Conservation (phyloP, 2,888 invertebrate species). For the Cantharis lateralis region DNA sequence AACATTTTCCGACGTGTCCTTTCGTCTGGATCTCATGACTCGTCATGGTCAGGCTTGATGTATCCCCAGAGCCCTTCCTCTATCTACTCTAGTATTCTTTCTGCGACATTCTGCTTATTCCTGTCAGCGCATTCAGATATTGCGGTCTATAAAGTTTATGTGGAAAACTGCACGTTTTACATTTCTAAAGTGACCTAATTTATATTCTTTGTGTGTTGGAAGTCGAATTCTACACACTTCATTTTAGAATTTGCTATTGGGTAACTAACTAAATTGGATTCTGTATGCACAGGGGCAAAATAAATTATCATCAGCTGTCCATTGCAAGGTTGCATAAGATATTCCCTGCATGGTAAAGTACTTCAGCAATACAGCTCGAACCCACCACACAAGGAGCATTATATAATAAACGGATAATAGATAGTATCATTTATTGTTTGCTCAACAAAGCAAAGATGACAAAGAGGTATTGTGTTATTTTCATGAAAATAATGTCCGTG, state of each 20-base stretch:
- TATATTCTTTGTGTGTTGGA: constrained; percentile 8
- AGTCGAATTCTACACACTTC: background rate
- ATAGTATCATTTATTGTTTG: constrained; percentile 44
- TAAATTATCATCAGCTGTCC: constrained; percentile 10
- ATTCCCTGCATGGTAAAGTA: constrained; percentile 15
- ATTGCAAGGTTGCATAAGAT: constrained; percentile 14
- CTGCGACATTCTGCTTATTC: constrained; percentile 32
- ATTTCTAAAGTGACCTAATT: constrained; percentile 12
- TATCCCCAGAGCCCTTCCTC: constrained; percentile 30
- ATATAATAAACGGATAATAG: constrained; percentile 38
- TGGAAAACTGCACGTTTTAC: constrained; percentile 18
- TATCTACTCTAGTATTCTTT: constrained; percentile 28
- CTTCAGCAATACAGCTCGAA: constrained; percentile 17
- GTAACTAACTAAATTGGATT: background rate
- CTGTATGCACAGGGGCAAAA: constrained; percentile 6
- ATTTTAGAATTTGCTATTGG: background rate
- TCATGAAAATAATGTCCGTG: constrained; percentile 39
- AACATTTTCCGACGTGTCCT: background rate
- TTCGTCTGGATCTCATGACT: constrained; percentile 22
- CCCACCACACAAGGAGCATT: constrained; percentile 31
- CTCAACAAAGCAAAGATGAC: constrained; percentile 42
- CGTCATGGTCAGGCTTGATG: constrained; percentile 35
- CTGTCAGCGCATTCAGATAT: constrained; percentile 34
- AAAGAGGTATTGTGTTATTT: constrained; percentile 42
- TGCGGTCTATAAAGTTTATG: constrained; percentile 26